Percentiles rank a stretch among this genome's conserved stretches.
phyloP scores from a whole-genome alignment of 2,797 vertebrate genomes.

The Lagocephalus sceleratus region DNA sequence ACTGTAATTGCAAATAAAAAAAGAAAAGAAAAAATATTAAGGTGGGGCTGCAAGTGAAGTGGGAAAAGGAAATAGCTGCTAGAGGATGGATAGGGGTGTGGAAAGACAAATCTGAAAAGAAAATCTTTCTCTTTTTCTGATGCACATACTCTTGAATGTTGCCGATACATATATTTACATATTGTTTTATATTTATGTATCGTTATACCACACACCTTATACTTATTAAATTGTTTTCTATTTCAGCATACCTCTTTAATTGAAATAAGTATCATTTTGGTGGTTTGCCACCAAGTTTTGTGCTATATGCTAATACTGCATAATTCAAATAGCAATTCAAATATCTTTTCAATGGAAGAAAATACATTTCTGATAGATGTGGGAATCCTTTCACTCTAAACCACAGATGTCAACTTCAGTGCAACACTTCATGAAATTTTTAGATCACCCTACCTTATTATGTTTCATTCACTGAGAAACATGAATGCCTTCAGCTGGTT shows the following conservation, averaged over 20 bases:
- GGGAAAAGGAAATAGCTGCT: background rate
- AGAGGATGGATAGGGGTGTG: background rate
- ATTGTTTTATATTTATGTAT: no score
- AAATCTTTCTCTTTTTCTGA: no score
- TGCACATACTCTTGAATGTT: no score
- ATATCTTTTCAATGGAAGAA: no score
- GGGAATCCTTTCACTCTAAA: background rate
- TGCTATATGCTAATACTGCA: conserved; percentile 2
- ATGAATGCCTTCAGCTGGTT: background rate
- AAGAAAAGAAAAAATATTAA: background rate
- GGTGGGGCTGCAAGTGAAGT: background rate
- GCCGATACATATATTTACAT: no score
- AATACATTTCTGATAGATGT: background rate
- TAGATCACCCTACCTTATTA: background rate
- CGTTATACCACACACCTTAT: no score
- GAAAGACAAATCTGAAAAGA: background rate
- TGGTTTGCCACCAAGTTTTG: background rate
- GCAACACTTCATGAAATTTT: background rate
- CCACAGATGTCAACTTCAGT: background rate
- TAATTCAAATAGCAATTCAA: background rate
- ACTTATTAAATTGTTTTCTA: no score
- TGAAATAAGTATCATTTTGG: background rate
- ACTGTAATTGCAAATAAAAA: conserved; percentile 79
- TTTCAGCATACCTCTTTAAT: no score
- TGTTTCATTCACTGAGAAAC: background rate